A percentile compares a stretch with the other conserved stretches of the same genome.
These are phyloP conservation scores for Siderastrea siderea DNA, from an alignment of 92 coral and sea anemone species.

Conservation along the genomic window DNA sequence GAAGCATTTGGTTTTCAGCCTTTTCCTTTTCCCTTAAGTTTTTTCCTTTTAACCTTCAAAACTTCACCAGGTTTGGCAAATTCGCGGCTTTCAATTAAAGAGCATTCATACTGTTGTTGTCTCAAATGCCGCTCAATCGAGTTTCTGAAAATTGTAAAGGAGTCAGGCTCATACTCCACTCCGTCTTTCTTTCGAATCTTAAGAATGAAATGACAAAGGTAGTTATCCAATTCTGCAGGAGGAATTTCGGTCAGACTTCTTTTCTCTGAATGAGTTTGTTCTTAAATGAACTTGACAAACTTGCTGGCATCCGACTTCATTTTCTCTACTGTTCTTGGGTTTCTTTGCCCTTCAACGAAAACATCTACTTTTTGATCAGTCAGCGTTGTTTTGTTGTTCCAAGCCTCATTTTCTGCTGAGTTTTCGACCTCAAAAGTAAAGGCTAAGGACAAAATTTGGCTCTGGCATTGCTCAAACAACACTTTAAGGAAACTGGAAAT, in stretches of 20 bases:
- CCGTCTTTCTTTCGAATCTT: constrained; percentile 40
- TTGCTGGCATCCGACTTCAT: constrained; percentile 5
- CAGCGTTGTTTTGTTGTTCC: constrained; percentile 1
- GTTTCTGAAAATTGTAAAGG: constrained; percentile 32
- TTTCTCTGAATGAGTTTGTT: constrained; percentile 50
- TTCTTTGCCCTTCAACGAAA: constrained; percentile 9
- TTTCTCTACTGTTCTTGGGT: neutral
- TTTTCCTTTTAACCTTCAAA: constrained; percentile 30
- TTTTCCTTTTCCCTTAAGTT: constrained; percentile 36
- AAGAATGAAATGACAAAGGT: constrained; percentile 46
- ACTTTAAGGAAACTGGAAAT: too few species aligned
- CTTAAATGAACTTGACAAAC: constrained; percentile 51
- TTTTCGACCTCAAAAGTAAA: neutral
- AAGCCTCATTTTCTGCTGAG: constrained; percentile 5
- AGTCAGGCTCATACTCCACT: constrained; percentile 47
- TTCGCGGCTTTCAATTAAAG: constrained; percentile 22
- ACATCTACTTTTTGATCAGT: constrained; percentile 7
- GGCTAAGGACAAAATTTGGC: neutral
- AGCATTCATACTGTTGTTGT: constrained; percentile 23
- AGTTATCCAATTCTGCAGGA: constrained; percentile 39
- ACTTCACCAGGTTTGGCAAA: constrained; percentile 25
- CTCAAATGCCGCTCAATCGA: constrained; percentile 23
- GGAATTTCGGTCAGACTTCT: constrained; percentile 34
- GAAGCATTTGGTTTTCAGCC: constrained; percentile 50
- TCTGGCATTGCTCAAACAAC: constrained; percentile 7